Percentiles rank a stretch among this genome's conserved stretches.
Evolutionary conservation across 37 sponge, comb jelly and placozoan genomes (phyloP).

Genomic region (Crambe crambe): DNA sequence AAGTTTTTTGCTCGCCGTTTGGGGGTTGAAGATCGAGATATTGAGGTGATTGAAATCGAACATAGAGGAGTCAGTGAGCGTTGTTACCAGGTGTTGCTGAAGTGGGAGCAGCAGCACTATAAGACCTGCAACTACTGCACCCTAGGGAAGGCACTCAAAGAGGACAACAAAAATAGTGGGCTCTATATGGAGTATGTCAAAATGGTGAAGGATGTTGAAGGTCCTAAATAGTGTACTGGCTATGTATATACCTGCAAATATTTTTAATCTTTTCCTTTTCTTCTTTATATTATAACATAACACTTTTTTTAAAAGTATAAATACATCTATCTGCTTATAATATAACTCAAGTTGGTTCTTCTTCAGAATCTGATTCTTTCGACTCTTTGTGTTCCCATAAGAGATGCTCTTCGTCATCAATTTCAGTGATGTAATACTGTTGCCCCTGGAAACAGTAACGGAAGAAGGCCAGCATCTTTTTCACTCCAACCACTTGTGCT

Average conservation of each 20-base stretch:
- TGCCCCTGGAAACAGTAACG: constrained; percentile 82
- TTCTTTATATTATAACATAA: too few relatives aligned
- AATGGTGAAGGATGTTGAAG: constrained; percentile 7
- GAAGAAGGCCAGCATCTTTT: constrained; percentile 83
- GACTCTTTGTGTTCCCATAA: constrained; percentile 71
- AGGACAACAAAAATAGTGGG: constrained; percentile 29
- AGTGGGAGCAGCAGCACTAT: neutral
- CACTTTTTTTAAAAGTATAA: neutral
- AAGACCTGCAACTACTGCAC: constrained; percentile 9
- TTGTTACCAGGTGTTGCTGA: constrained; percentile 47
- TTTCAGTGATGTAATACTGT: constrained; percentile 76
- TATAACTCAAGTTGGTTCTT: neutral
- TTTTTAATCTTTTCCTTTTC: too few relatives aligned
- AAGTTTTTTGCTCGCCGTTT: constrained; percentile 56
- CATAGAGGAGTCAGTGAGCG: constrained; percentile 28
- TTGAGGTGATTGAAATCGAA: constrained; percentile 31
- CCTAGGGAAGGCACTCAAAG: constrained; percentile 30
- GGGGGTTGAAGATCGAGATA: constrained; percentile 7
- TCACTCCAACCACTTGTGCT: constrained; percentile 84
- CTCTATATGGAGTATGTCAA: constrained; percentile 18
- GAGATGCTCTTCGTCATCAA: constrained; percentile 53
- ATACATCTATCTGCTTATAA: neutral
- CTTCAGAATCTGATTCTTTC: neutral
- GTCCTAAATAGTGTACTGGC: too few relatives aligned
- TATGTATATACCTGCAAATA: too few relatives aligned